phyloP scores from a whole-genome alignment of 2,113 vertebrate genomes.

The Mus musculus region GRCm39 chr6:101788501-101789000 shows the following conservation, averaged over 20 bases:
- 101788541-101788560: not conserved
- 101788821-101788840: not conserved
- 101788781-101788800: not conserved
- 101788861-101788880: not conserved
- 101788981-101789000: not conserved
- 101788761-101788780: not conserved
- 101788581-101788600: not conserved
- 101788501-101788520: not conserved
- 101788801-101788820: not conserved
- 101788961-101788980: not conserved
- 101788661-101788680: not conserved
- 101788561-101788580: no score
- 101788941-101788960: not conserved
- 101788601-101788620: not conserved
- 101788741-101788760: not conserved
- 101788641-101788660: not conserved
- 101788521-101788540: not conserved
- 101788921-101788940: not conserved
- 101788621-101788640: not conserved
- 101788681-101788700: not conserved
- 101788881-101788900: not conserved
- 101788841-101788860: not conserved
- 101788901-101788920: not conserved
- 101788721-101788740: not conserved
- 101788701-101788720: not conserved